A percentile compares a stretch with the other conserved stretches of the same genome.
phyloP scores from a whole-genome alignment of 2,888 invertebrate species.

The Drosophila austrosaltans region DNA sequence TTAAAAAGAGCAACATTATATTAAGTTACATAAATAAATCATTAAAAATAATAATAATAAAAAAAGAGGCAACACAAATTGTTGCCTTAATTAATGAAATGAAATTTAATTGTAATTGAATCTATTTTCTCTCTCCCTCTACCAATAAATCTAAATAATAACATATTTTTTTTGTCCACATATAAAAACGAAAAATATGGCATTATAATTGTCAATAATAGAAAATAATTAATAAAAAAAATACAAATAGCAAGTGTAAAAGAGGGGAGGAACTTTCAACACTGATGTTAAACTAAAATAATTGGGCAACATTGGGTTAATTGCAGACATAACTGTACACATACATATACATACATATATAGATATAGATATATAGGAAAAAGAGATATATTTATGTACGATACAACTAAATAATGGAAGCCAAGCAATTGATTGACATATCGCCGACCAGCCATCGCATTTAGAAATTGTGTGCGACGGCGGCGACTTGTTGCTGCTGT shows the following conservation, averaged over 20 bases:
- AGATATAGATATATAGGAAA: background rate
- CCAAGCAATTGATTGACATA: slow-evolving; percentile 42
- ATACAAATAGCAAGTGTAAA: slow-evolving; percentile 9
- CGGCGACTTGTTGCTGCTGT: slow-evolving; percentile 52
- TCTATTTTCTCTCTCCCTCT: background rate
- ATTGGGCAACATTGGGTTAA: slow-evolving; percentile 38
- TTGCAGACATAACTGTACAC: slow-evolving; percentile 21
- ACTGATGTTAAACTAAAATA: slow-evolving; percentile 25
- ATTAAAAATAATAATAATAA: background rate
- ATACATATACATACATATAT: background rate
- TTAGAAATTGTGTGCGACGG: slow-evolving; percentile 40
- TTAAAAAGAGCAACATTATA: background rate
- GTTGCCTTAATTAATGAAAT: slow-evolving; percentile 19
- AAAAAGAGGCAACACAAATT: background rate
- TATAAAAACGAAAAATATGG: slow-evolving; percentile 26
- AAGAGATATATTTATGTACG: background rate
- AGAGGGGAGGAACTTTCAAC: slow-evolving; percentile 9
- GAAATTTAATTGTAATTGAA: slow-evolving; percentile 5
- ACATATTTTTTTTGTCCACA: background rate
- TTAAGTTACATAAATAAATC: background rate
- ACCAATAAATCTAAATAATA: background rate
- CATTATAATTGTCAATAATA: slow-evolving; percentile 16
- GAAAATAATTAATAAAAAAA: slow-evolving; percentile 27
- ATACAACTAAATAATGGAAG: slow-evolving; percentile 5
- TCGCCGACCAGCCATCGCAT: slow-evolving; percentile 39